A percentile compares a stretch with the other conserved stretches of the same genome.
Evolutionary conservation across 2,888 invertebrate species (phyloP).

Genomic region (Ischnura elegans): DNA sequence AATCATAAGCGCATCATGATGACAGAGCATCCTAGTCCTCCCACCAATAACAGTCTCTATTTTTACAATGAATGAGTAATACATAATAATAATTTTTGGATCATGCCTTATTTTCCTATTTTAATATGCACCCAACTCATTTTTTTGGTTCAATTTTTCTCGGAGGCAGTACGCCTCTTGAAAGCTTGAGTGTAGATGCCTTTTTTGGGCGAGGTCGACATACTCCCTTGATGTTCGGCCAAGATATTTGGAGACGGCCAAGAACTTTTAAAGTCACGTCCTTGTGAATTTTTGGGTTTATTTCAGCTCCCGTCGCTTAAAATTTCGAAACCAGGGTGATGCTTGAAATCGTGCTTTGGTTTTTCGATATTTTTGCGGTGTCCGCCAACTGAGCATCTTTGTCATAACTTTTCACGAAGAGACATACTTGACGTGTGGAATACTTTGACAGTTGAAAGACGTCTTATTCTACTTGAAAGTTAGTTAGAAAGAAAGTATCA

Average conservation of each 20-base stretch:
- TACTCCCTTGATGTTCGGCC: conserved; percentile 50
- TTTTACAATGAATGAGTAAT: too few species aligned
- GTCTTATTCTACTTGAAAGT: too few species aligned
- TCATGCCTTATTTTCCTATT: neutral
- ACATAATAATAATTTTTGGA: too few species aligned
- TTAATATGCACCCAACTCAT: neutral
- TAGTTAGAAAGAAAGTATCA: too few species aligned
- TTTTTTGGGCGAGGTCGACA: conserved; percentile 13
- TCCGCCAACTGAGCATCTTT: neutral
- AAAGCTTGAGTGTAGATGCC: neutral
- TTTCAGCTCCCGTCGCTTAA: conserved; percentile 41
- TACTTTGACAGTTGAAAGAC: too few species aligned
- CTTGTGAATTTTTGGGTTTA: conserved; percentile 36
- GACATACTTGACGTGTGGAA: neutral
- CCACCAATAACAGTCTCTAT: too few species aligned
- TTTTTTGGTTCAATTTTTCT: neutral
- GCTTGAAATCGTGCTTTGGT: conserved; percentile 39
- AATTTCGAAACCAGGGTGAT: conserved; percentile 56
- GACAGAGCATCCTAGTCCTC: too few species aligned
- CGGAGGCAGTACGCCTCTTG: conserved; percentile 7
- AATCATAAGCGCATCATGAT: too few species aligned
- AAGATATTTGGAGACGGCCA: conserved; percentile 54
- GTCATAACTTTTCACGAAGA: neutral
- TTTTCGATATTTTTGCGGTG: neutral
- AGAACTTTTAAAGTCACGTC: conserved; percentile 53